These are phyloP conservation scores for Drosophila kikkawai DNA, from an alignment of 1,140 invertebrate genomes.

Conservation along the genomic window DNA sequence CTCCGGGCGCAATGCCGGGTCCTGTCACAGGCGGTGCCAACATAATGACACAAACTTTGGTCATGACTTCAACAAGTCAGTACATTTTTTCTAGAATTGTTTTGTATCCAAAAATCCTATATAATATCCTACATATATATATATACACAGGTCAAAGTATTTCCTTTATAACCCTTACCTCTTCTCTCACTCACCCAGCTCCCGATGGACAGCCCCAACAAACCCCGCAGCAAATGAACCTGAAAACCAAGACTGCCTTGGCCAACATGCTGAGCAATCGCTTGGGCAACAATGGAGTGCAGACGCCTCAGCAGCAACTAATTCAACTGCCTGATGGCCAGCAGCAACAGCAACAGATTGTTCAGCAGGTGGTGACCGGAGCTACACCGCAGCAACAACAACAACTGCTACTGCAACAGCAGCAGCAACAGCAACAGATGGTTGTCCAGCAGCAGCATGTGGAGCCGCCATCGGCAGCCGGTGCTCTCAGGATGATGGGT, in stretches of 20 bases:
- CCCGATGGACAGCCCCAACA: slow-evolving; percentile 79
- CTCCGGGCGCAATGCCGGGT: slow-evolving; percentile 41
- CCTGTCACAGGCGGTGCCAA: slow-evolving; percentile 48
- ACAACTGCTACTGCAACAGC: slow-evolving; percentile 47
- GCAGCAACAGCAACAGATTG: slow-evolving; percentile 78
- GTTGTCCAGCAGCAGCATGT: slow-evolving; percentile 73
- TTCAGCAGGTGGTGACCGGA: slow-evolving; percentile 74
- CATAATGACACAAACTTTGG: slow-evolving; percentile 83
- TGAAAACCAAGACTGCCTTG: slow-evolving; percentile 97
- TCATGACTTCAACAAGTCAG: slow-evolving; percentile 86
- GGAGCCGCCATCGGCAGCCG: slow-evolving; percentile 89
- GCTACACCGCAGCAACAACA: slow-evolving; percentile 65
- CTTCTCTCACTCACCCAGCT: not conserved
- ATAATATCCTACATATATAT: too few species aligned
- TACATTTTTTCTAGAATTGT: not conserved
- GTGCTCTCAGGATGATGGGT: slow-evolving; percentile 91
- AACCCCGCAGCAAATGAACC: slow-evolving; percentile 87
- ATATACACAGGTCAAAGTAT: too few species aligned
- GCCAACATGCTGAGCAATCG: slow-evolving; percentile 97
- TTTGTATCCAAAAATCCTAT: too few species aligned
- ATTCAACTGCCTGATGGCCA: slow-evolving; percentile 58
- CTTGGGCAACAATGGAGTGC: slow-evolving; percentile 88
- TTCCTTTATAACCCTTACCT: too few species aligned
- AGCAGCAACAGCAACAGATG: slow-evolving; percentile 68
- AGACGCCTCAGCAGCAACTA: slow-evolving; percentile 86